A percentile compares a stretch with the other conserved stretches of the same genome.
These are phyloP conservation scores for Dolichomitus sp. DNA, from an alignment of 2,888 invertebrate species.

Conservation along the genomic window DNA sequence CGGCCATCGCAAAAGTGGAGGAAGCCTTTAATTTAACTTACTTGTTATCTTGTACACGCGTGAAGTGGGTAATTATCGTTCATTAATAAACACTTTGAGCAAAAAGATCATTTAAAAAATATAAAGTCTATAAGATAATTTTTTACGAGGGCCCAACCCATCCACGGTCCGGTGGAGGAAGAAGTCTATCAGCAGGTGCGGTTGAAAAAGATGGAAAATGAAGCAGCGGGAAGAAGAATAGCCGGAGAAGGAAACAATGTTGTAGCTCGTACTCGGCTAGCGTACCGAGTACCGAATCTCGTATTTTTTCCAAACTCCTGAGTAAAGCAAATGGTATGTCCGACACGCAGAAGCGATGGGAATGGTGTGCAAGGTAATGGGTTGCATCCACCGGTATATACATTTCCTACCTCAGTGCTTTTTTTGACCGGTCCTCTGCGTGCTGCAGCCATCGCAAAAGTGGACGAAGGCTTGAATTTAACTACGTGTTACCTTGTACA, in stretches of 20 bases:
- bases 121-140: too few relatives aligned
- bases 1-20: neutral
- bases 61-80: neutral
- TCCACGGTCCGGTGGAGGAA: too few relatives aligned
- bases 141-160: too few relatives aligned
- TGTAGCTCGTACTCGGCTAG: constrained; percentile 31
- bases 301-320: constrained; percentile 30
- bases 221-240: constrained; percentile 43
- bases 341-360: neutral
- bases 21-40: neutral
- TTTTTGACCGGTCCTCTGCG: too few relatives aligned
- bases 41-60: neutral
- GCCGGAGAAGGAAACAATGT: constrained; percentile 44
- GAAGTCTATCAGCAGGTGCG: neutral
- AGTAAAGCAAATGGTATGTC: constrained; percentile 13
- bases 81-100: neutral
- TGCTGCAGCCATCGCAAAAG: neutral
- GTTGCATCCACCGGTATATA: constrained; percentile 8
- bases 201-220: constrained; percentile 30
- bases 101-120: too few relatives aligned
- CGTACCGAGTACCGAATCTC: constrained; percentile 45
- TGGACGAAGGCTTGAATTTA: neutral
- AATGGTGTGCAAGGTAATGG: neutral
- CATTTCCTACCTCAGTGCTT: neutral
- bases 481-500: neutral